Evolutionary conservation across 2,113 vertebrate species (phyloP).

Genomic region (Pollimyrus isidori): DNA sequence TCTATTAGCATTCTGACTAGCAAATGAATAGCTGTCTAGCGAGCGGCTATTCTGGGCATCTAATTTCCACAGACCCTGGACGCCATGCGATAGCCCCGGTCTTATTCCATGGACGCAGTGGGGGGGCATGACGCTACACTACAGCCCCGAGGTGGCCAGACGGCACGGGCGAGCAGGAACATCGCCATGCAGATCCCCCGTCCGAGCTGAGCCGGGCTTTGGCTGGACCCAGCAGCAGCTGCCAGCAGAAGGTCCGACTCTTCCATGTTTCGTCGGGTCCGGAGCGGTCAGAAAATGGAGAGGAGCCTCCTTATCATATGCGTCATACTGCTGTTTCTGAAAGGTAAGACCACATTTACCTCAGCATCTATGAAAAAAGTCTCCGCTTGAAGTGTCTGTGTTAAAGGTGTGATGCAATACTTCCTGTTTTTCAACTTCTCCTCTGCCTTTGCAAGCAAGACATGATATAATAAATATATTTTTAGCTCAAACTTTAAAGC

Average conservation of each 20-base stretch:
- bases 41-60: conserved; percentile 47
- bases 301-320: conserved; percentile 39
- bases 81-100: conserved; percentile 60
- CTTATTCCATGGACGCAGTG: conserved; percentile 45
- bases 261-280: background rate
- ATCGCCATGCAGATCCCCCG: background rate
- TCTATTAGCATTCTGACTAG: conserved; percentile 42
- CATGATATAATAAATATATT: background rate
- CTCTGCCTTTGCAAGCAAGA: background rate
- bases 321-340: conserved; percentile 46
- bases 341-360: conserved; percentile 48
- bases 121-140: background rate
- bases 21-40: conserved; percentile 48
- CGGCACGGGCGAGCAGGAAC: background rate
- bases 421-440: background rate
- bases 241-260: background rate
- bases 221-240: background rate
- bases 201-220: background rate
- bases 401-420: background rate
- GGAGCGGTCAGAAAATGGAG: conserved; percentile 28
- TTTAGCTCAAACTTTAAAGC: background rate
- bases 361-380: background rate
- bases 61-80: conserved; percentile 50
- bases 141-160: conserved; percentile 12
- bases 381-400: background rate